A percentile compares a stretch with the other conserved stretches of the same genome.
Conservation (phyloP, 2,113 vertebrate genomes). For the Hyperopisus bebe region DNA sequence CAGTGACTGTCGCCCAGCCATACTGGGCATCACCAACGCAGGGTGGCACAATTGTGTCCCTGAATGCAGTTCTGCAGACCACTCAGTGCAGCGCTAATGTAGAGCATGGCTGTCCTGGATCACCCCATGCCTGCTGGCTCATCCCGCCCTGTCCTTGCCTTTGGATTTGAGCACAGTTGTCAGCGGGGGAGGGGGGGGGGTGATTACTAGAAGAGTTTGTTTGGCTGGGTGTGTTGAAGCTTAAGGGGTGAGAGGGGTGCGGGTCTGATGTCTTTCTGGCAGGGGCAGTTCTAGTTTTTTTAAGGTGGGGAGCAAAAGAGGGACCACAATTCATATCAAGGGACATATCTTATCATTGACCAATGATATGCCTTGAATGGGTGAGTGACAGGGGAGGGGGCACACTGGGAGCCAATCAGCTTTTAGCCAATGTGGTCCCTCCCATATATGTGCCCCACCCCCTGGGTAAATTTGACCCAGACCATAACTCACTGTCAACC, state of each 20-base stretch:
- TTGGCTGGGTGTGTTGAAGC: not conserved
- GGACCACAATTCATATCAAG: not conserved
- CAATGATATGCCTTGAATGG: not conserved
- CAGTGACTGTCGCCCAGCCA: not conserved
- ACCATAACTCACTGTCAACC: not conserved
- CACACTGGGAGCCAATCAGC: not conserved
- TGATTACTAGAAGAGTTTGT: not conserved
- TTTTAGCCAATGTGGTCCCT: not conserved
- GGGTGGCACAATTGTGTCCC: not conserved
- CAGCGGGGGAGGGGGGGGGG: not conserved
- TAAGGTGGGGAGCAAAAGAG: not conserved
- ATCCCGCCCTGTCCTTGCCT: not conserved
- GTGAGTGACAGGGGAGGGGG: not conserved
- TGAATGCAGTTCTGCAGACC: not conserved
- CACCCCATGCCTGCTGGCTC: not conserved
- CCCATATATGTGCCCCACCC: not conserved
- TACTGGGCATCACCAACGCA: not conserved
- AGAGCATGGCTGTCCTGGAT: not conserved
- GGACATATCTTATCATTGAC: not conserved
- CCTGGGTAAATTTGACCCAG: not conserved
- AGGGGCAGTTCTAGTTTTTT: not conserved
- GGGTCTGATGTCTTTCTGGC: not conserved
- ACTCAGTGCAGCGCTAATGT: not conserved
- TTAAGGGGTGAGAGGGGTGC: not conserved
- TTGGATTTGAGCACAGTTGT: not conserved